Evolutionary conservation across 2,888 invertebrate species (phyloP).

Genomic region (Disparrhopalites patrizii): DNA sequence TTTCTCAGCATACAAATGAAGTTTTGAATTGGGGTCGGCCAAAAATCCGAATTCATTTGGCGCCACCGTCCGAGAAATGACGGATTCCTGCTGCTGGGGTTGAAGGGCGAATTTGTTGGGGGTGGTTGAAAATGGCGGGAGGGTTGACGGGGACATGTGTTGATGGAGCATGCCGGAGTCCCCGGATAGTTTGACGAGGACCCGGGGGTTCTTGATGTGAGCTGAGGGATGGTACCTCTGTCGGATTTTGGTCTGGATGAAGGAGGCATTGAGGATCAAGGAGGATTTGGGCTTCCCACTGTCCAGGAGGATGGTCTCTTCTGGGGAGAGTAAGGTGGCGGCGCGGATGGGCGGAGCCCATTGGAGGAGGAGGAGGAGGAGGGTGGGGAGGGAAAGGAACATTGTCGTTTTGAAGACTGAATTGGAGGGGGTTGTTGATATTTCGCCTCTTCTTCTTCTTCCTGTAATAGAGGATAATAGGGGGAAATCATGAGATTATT

Average conservation of each 20-base stretch:
- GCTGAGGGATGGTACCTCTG: constrained; percentile 10
- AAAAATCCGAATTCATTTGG: neutral
- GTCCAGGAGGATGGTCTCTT: no score
- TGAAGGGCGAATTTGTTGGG: neutral
- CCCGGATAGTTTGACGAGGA: constrained; percentile 9
- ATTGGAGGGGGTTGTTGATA: no score
- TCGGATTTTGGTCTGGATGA: constrained; percentile 12
- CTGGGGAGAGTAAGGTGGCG: no score
- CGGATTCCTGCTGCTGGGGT: neutral
- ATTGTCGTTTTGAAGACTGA: no score
- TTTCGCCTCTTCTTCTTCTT: no score
- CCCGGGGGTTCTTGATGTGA: constrained; percentile 4
- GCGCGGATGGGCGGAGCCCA: no score
- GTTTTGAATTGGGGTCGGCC: neutral
- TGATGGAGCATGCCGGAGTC: constrained; percentile 13
- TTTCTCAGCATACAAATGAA: neutral
- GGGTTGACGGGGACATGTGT: neutral
- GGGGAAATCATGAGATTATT: no score
- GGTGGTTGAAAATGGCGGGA: neutral
- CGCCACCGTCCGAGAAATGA: no score
- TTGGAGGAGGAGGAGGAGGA: no score
- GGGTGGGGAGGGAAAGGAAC: no score
- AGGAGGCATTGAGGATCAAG: constrained; percentile 6
- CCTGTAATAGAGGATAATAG: no score
- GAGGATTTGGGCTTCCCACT: constrained; percentile 7